Base-by-base conservation (phyloP, 2,888 invertebrate genomes). In the Hirtodrosophila trivittata region DNA sequence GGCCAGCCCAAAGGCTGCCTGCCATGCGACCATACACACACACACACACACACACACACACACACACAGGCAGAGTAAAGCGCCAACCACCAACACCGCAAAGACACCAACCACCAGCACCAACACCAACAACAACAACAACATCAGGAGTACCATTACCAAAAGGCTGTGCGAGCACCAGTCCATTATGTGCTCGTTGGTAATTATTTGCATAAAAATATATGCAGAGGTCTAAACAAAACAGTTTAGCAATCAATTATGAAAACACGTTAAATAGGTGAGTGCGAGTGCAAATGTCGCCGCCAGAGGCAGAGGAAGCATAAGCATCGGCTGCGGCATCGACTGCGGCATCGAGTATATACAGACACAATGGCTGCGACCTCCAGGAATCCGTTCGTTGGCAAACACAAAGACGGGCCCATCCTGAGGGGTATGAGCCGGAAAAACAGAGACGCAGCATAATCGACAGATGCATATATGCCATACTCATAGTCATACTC, bases 211-310 rank as follows among this genome's bases (percentile, higher is more conserved):
- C 82, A 86, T 82, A 86, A 83, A 82, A 82, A 82, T 84, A 81
- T 84, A 77, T 75, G 75, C 75, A 75, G 72, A 84, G 86, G 77
- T 86, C 85, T 85, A 84, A 86, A 86, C 86, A 84, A 86, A 84
- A 84, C 83, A 83, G 77, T 83, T 83, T 83, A 84, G 83, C 83
- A 86, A 86, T 86, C 86, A 83, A 83, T 83, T 83, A 83, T 86
- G 83, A 83, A 83, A 83, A 86, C 86, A 86, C 84, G 86, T 77
- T 86, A 83, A 84, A 76, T 81, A 83, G 86, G 80, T 72, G 75
- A 86, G 74, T 73, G 77, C 83, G 80, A 72, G 71, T 75, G 71
- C 74, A 74, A 68, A 74, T 75, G 76, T 66, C 71, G 75, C 58
- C 55, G 74, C 55, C 70, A 28, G 59, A 30, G 41, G 51, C 45